Conservation (phyloP, 2,888 invertebrate species). For the Thysanoteuthis rhombus region DNA sequence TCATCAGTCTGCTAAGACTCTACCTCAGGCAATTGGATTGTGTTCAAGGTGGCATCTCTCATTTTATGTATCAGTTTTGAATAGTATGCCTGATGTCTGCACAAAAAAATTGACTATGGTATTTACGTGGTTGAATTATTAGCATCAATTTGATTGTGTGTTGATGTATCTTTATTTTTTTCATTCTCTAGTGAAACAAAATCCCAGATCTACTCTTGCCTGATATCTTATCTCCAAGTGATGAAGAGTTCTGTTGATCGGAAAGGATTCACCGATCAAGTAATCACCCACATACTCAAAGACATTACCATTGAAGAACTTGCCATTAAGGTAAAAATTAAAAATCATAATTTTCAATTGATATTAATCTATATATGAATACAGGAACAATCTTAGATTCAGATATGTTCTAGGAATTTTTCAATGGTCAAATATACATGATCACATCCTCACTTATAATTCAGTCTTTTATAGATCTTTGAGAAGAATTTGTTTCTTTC, state of each 20-base stretch:
- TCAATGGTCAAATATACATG: too few relatives aligned
- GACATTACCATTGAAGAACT: constrained; percentile 16
- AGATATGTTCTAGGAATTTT: too few relatives aligned
- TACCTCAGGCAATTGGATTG: too few relatives aligned
- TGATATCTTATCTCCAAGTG: neutral
- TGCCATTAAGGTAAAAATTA: constrained; percentile 13
- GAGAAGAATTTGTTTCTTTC: neutral
- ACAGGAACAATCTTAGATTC: too few relatives aligned
- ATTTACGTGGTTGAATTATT: too few relatives aligned
- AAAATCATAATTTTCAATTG: neutral
- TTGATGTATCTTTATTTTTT: neutral
- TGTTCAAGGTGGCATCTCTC: too few relatives aligned
- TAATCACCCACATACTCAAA: constrained; percentile 19
- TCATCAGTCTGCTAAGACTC: too few relatives aligned
- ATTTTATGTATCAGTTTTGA: too few relatives aligned
- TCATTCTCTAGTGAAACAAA: neutral
- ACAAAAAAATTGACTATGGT: too few relatives aligned
- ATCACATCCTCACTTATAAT: too few relatives aligned
- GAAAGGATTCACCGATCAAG: neutral
- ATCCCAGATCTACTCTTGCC: constrained; percentile 1
- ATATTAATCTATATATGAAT: too few relatives aligned
- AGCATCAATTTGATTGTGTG: neutral
- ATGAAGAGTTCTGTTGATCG: constrained; percentile 1
- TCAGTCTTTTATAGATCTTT: neutral
- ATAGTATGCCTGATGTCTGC: too few relatives aligned